A percentile compares a stretch with the other conserved stretches of the same genome.
Conservation (phyloP, 2,888 invertebrate species). For the Cosmorhoe ocellata region DNA sequence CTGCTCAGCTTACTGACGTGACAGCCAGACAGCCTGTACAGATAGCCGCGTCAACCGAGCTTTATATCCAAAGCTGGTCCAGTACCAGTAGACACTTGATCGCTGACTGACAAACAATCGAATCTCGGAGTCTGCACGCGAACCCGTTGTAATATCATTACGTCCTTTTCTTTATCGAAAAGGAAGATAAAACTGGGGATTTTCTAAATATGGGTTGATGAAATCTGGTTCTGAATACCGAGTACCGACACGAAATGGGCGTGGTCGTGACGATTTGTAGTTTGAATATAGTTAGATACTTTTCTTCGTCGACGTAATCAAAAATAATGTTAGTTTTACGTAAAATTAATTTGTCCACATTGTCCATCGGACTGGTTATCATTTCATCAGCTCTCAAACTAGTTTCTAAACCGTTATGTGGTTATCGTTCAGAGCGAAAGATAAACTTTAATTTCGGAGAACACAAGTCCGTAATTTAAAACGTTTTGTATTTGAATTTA, state of each 20-base stretch:
- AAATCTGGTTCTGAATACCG: slow-evolving; percentile 16
- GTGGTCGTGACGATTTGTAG: slow-evolving; percentile 14
- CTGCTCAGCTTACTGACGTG: slow-evolving; percentile 26
- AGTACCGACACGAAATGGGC: slow-evolving; percentile 29
- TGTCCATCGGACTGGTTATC: slow-evolving; percentile 30
- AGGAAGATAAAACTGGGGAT: slow-evolving; percentile 12
- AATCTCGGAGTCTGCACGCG: slow-evolving; percentile 8
- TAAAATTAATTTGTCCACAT: slow-evolving; percentile 27
- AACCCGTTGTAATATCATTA: slow-evolving; percentile 16
- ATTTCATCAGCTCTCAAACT: slow-evolving; percentile 28
- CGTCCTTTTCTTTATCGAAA: neutral
- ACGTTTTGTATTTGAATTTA: slow-evolving; percentile 4
- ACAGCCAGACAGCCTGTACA: slow-evolving; percentile 25
- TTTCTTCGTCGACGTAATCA: slow-evolving; percentile 8
- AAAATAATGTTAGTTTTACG: slow-evolving; percentile 20
- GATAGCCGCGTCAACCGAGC: slow-evolving; percentile 11
- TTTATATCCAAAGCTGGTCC: slow-evolving; percentile 6
- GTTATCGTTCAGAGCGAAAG: slow-evolving; percentile 25
- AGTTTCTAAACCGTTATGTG: slow-evolving; percentile 33
- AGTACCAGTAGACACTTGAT: slow-evolving; percentile 18
- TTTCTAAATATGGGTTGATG: slow-evolving; percentile 13
- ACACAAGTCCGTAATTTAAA: neutral
- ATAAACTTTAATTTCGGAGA: slow-evolving; percentile 19
- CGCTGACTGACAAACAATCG: slow-evolving; percentile 28
- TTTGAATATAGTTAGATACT: slow-evolving; percentile 9